These are phyloP conservation scores for Ochropacha duplaris DNA, from an alignment of 2,888 invertebrate species.

Conservation along the genomic window DNA sequence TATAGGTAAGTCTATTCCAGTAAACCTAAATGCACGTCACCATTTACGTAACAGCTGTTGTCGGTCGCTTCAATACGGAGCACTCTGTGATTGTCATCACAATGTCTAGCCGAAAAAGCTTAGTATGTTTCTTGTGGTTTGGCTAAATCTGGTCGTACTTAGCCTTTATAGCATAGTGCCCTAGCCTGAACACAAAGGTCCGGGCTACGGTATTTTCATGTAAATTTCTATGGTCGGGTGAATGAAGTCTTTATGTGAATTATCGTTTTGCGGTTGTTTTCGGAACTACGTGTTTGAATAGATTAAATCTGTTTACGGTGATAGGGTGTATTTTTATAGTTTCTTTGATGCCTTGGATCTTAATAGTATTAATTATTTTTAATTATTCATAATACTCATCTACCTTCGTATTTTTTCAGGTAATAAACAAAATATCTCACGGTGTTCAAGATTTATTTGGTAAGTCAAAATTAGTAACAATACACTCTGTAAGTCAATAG, in stretches of 20 bases:
- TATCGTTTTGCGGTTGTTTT: neutral
- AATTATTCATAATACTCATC: neutral
- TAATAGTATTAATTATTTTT: too few relatives aligned
- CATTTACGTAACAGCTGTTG: conserved; percentile 7
- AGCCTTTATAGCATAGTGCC: neutral
- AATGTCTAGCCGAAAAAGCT: conserved; percentile 15
- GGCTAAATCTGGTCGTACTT: conserved; percentile 1
- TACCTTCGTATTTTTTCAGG: neutral
- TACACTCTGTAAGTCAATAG: neutral
- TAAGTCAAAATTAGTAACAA: neutral
- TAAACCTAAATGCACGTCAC: conserved; percentile 2
- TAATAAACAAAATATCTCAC: neutral
- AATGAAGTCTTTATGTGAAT: conserved; percentile 1
- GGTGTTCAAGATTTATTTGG: neutral
- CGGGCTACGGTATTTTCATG: conserved; percentile 3
- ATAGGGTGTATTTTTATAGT: neutral
- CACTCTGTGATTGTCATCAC: conserved; percentile 19
- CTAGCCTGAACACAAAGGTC: neutral
- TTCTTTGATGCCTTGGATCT: too few relatives aligned
- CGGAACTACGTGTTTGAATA: neutral
- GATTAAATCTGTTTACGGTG: neutral
- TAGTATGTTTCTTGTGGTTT: conserved; percentile 4
- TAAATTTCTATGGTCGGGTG: neutral
- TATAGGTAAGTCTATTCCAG: neutral
- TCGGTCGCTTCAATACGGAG: conserved; percentile 10